Conservation (phyloP, 2,888 invertebrate genomes). For the Anoncus sp. region DNA sequence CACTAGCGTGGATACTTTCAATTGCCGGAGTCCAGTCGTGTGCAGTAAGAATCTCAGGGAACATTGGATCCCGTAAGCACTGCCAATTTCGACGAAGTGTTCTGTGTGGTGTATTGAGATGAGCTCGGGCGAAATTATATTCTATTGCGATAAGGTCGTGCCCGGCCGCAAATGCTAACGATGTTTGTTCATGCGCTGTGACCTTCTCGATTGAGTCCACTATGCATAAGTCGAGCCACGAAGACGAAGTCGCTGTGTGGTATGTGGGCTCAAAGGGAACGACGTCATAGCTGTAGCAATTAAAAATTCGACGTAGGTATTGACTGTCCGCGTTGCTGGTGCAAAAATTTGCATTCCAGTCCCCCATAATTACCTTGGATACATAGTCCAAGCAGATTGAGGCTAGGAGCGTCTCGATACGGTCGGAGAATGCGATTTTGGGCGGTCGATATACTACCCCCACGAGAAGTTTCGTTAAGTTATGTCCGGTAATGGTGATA, state of each 20-base stretch:
- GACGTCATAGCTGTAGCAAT: background rate
- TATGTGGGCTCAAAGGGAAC: background rate
- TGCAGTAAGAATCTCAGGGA: no score
- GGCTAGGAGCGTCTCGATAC: background rate
- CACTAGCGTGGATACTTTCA: no score
- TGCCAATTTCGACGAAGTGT: no score
- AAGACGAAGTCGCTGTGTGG: background rate
- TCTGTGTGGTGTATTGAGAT: no score
- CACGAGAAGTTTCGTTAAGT: background rate
- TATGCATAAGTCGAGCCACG: background rate
- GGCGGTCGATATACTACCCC: background rate
- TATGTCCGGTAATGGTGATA: background rate
- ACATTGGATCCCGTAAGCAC: no score
- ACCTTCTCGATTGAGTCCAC: constrained; percentile 1
- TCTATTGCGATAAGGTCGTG: no score
- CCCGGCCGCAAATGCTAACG: background rate
- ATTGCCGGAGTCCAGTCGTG: no score
- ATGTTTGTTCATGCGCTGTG: background rate
- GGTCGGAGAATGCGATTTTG: background rate
- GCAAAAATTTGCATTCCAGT: background rate
- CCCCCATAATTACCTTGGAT: background rate
- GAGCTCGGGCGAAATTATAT: no score
- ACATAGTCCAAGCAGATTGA: background rate
- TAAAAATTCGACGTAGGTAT: background rate
- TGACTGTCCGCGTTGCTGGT: background rate